Conservation (phyloP, 2,888 invertebrate species). For the Callyntrura sp. region DNA sequence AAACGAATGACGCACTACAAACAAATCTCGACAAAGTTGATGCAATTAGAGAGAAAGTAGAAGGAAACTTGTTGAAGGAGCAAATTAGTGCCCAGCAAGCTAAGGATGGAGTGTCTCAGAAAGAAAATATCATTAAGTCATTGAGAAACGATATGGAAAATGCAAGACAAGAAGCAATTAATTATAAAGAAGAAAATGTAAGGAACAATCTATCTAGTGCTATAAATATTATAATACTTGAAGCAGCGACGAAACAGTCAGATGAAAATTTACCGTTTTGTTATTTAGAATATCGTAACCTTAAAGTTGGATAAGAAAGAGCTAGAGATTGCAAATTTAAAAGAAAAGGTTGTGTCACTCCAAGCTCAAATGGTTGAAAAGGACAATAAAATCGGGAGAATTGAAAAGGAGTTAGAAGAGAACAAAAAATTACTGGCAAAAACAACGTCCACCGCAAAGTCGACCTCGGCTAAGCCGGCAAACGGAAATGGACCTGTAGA, state of each 20-base stretch:
- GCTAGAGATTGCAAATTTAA: constrained; percentile 80
- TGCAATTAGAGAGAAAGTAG: constrained; percentile 80
- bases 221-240: not conserved
- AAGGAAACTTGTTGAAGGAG: constrained; percentile 78
- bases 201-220: constrained; percentile 56
- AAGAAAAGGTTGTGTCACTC: constrained; percentile 81
- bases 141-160: constrained; percentile 82
- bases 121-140: constrained; percentile 77
- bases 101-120: constrained; percentile 71
- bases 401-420: constrained; percentile 79
- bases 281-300: constrained; percentile 73
- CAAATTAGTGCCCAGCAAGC: constrained; percentile 78
- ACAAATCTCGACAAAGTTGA: constrained; percentile 80
- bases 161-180: constrained; percentile 79
- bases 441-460: constrained; percentile 63
- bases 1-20: constrained; percentile 82
- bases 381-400: constrained; percentile 75
- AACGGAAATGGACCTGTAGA: constrained; percentile 59
- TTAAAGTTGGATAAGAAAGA: constrained; percentile 75
- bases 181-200: constrained; percentile 81
- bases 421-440: constrained; percentile 62
- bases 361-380: constrained; percentile 83
- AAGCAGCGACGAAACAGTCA: too few species aligned
- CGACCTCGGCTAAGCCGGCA: constrained; percentile 69
- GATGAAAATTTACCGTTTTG: not conserved